Evolutionary conservation across 2,888 invertebrate species (phyloP), one percentile per base, ranked within the genome.

Genomic region (Cynaeus angustus): DNA sequence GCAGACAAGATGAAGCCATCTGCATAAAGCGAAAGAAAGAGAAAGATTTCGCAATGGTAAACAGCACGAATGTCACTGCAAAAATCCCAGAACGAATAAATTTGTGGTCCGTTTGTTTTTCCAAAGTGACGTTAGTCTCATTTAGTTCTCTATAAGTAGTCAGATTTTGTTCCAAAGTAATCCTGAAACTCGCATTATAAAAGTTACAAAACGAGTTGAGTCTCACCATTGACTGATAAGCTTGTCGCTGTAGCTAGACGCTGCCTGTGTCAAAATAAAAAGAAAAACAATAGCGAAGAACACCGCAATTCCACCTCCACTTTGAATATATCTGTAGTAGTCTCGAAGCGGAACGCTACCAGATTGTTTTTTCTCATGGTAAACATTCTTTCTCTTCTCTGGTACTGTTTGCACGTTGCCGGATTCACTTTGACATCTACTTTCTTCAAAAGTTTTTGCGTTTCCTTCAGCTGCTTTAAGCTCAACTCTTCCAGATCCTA

Each of bases 211-310:
- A 7, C 26, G 4, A 5, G 13, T 50, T 37, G 43, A n/a, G n/a
- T n/a, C 67, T 61, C 8, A 61, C 68, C 66, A 70, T 8, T 52
- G 14, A 38, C 70, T 70, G 13, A 70, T 6, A 4, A 70, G 26
- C 52, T 70, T 70, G 8, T 70, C 70, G 21, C 70, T 43, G 26
- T 14, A 70, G 37, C 61, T 66, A 6, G 16, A 10, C 5, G 28
- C n/a, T 1, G 8, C 16, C 45, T 70, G 70, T 1, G 53, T 7
- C 28, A 33, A 30, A 3, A 56, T n/a, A 58, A 50, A 65, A 30
- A 52, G 3, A 0, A 13, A 10, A 1, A 70, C 4, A 5, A 70
- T 12, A 7, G 43, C 0, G 21, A 52, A 16, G 12, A 66, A 52
- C 8, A 53, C 13, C 8, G 45, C 7, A 0, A 59, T 1, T 12